phyloP scores from a whole-genome alignment of 2,888 invertebrate species.

The Cantharis lateralis region DNA sequence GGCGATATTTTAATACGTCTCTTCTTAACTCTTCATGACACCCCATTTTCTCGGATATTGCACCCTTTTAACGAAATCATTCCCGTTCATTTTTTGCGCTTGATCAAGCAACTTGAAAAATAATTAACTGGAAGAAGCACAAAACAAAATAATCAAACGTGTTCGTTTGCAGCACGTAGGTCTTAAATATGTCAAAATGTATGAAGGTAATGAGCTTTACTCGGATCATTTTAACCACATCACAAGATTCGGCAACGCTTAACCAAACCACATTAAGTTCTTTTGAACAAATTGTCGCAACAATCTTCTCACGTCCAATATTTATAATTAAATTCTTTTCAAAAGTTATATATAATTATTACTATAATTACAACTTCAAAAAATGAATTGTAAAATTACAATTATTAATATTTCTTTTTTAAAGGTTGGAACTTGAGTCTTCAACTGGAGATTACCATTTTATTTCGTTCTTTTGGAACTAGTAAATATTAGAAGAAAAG shows the following conservation, averaged over 20 bases:
- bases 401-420: too few relatives aligned
- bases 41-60: not conserved
- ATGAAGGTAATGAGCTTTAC: not conserved
- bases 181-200: not conserved
- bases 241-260: not conserved
- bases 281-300: not conserved
- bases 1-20: conserved; percentile 29
- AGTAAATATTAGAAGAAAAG: conserved; percentile 32
- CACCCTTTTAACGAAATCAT: not conserved
- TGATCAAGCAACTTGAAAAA: not conserved
- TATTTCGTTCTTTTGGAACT: too few relatives aligned
- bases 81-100: not conserved
- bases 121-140: not conserved
- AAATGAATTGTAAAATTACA: too few relatives aligned
- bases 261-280: not conserved
- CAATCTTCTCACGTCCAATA: not conserved
- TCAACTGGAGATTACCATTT: too few relatives aligned
- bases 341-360: too few relatives aligned
- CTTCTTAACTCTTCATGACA: not conserved
- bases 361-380: too few relatives aligned
- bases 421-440: too few relatives aligned
- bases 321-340: not conserved
- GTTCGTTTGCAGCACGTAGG: not conserved
- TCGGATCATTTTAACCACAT: not conserved
- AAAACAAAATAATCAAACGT: not conserved